Evolutionary conservation across 2,113 vertebrate species (phyloP).

Genomic region (Galemys pyrenaicus): DNA sequence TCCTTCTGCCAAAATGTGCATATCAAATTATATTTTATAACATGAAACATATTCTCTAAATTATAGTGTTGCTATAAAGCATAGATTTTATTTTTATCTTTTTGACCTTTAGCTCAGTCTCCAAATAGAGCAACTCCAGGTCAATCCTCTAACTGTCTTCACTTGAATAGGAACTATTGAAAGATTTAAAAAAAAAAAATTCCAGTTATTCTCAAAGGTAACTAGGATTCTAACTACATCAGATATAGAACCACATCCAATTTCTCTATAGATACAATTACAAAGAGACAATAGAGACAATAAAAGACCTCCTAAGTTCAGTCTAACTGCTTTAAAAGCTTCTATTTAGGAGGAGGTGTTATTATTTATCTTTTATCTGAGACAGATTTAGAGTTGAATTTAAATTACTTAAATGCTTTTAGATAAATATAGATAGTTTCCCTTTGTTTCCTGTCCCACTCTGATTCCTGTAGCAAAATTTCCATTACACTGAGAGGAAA

Average conservation of each 20-base stretch:
- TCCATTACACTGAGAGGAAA: neutral
- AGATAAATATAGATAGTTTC: neutral
- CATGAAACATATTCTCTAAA: neutral
- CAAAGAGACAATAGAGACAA: neutral
- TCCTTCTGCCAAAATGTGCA: neutral
- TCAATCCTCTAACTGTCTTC: neutral
- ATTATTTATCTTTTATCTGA: conserved; percentile 39
- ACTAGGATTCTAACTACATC: neutral
- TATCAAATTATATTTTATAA: neutral
- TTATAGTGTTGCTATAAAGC: neutral
- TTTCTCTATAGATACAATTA: neutral
- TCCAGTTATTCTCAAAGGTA: neutral
- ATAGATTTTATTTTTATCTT: neutral
- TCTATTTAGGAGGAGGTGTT: neutral
- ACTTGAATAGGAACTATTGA: neutral
- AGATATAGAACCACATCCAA: neutral
- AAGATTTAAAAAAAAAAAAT: neutral
- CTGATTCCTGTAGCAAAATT: neutral
- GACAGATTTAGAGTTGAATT: neutral
- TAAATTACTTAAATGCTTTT: conserved; percentile 9
- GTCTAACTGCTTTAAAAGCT: neutral
- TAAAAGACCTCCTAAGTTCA: neutral
- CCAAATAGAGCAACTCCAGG: neutral
- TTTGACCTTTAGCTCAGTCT: neutral
- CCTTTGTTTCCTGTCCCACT: neutral